phyloP scores from a whole-genome alignment of 2,888 invertebrate genomes.

The Agelastica alni region DNA sequence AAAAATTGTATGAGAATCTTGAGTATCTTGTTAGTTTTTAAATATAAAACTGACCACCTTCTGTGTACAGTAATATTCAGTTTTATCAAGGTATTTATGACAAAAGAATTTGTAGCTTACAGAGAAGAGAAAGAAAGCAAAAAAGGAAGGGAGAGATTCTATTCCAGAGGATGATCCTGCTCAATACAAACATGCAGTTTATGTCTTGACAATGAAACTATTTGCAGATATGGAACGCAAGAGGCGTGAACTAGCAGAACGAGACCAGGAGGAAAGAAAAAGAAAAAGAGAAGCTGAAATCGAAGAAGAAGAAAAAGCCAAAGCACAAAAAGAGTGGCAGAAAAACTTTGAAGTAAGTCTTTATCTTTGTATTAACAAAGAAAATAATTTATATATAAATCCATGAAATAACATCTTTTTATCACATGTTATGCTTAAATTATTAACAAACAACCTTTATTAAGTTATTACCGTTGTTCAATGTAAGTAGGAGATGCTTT shows the following conservation, averaged over 20 bases:
- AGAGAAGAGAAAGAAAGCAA: conserved; percentile 91
- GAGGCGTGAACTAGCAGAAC: conserved; percentile 81
- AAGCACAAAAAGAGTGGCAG: conserved; percentile 94
- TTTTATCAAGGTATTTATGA: too few species aligned
- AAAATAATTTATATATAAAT: too few species aligned
- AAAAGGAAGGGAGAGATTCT: conserved; percentile 84
- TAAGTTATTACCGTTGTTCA: too few species aligned
- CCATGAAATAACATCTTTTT: too few species aligned
- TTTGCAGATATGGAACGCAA: conserved; percentile 96
- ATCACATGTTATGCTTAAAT: too few species aligned
- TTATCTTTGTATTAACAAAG: background rate
- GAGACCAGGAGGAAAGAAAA: conserved; percentile 92
- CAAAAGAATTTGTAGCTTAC: conserved; percentile 71
- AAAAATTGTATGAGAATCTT: too few species aligned
- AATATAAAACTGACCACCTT: too few species aligned
- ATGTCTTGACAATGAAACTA: conserved; percentile 98
- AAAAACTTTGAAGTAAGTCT: conserved; percentile 90
- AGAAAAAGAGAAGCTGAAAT: conserved; percentile 92
- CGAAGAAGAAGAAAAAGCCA: conserved; percentile 87
- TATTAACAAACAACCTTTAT: too few species aligned
- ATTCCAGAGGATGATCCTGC: conserved; percentile 88
- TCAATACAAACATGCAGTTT: conserved; percentile 89
- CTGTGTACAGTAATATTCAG: too few species aligned
- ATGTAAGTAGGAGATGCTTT: too few species aligned
- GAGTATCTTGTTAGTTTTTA: too few species aligned